Base-by-base conservation (phyloP, 1,140 invertebrate genomes). In the Onthophagus taurus region DNA sequence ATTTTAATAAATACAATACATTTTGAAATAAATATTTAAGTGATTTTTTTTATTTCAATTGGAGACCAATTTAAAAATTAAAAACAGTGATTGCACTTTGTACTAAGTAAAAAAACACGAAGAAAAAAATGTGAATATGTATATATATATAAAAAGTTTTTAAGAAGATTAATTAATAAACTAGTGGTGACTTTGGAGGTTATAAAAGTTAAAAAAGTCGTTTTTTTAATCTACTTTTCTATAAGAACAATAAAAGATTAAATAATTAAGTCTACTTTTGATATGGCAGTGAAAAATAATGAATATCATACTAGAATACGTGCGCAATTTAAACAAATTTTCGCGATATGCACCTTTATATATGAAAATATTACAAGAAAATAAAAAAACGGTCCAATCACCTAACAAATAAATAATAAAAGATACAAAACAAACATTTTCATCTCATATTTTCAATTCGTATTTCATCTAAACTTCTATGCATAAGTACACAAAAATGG, bases 361-460 rank as follows among this genome's bases (percentile, higher is more conserved):
- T 17, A 41, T 13, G 9, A 26, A 26, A 24, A 41, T 26, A 9
- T 11, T 12, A 29, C 16, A 21, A 9, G 23, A 38, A 3, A 38
- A 37, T 23, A 11, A 7, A 3, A 38, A 38, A 21, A 41, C 24
- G 19, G 21, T 52, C 47, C 50, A 45, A 44, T 49, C 47, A 52
- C 47, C 47, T 52, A 52, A 49, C 42, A n/a, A 49, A 52, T 49
- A 52, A 26, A 41, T 41, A 41, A 41, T 41, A 11, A 14, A 17
- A 12, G 14, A 26, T 41, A 9, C 11, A 19, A 41, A 23, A 24
- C 17, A 37, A 19, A 36, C 20, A 12, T 38, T 11, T 38, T 20
- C 16, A 9, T 1, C 17, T 23, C 2, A 30, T 14, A 13, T 26
- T 24, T 26, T 17, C 24, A 39, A 24, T 26, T 39, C 37, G 17